Base-by-base conservation (phyloP, 2,888 invertebrate species). In the Lasioglossum oenotherae region DNA sequence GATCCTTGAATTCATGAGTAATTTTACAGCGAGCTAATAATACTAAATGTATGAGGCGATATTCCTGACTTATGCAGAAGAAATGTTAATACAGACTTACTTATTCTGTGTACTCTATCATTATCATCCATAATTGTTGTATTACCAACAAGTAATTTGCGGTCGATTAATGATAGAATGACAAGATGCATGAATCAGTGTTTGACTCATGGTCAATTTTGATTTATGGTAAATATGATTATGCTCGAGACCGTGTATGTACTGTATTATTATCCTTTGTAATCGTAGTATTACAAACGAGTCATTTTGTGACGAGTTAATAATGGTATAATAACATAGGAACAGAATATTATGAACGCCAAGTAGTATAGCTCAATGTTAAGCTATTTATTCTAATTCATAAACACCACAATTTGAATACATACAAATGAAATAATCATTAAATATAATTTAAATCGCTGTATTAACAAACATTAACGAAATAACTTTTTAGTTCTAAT, bases 301-400 rank as follows among this genome's bases (percentile, higher is more conserved):
- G 10, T 53, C n/a, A n/a, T 53, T 53, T 53, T 10, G 3, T 53
- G n/a, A 53, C 2, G 23, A 53, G 53, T 53, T 53, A 31, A 31
- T 64, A 0, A 64, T 64, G 27, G 27, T 64, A 5, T 10, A 53
- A 64, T 27, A 5, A 64, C 14, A 27, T 16, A 27, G 14, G n/a
- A 53, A 53, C 60, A 64, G 57, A 10, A 64, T 31, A 16, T 14
- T 64, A 27, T 31, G 0, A 6, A 16, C 14, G 5, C 2, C 31
- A 3, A 69, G 38, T 69, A 69, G 69, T 41, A 69, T n/a, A 69
- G 69, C 16, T 69, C 69, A 69, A 35, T 69, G 23, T 19, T 38
- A 38, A 69, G 23, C 38, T 38, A 38, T 38, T 41, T 19, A 1
- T 8, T 5, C 5, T 19, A 69, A 12, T 23, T 14, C 23, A 14